These are phyloP conservation scores for Drosophila carrolli DNA, from an alignment of 1,140 invertebrate species.

Conservation along the genomic window DNA sequence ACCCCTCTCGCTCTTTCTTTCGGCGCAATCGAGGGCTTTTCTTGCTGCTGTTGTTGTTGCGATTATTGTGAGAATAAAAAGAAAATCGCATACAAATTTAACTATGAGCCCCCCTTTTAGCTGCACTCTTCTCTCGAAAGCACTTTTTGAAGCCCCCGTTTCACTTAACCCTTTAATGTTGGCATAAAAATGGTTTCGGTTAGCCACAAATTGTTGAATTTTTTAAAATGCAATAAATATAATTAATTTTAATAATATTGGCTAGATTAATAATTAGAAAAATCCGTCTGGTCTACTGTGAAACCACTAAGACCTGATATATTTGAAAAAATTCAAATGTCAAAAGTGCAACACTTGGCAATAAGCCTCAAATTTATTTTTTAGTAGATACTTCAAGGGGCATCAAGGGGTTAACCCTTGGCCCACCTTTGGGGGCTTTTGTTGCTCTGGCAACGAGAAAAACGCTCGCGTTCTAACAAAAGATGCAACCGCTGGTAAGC, in stretches of 20 bases:
- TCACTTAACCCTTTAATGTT: conserved; percentile 2
- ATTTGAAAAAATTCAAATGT: no score
- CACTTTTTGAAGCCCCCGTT: neutral
- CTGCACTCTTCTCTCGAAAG: no score
- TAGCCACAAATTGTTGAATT: no score
- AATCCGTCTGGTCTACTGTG: no score
- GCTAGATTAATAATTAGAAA: no score
- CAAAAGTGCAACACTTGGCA: no score
- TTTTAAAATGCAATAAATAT: no score
- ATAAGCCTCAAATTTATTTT: no score
- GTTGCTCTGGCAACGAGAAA: conserved; percentile 58
- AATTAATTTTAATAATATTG: no score
- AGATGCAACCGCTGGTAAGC: conserved; percentile 67
- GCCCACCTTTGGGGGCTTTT: conserved; percentile 17
- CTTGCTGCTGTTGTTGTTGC: conserved; percentile 38
- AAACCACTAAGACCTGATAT: no score
- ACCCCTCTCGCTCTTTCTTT: neutral
- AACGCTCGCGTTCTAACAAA: conserved; percentile 65
- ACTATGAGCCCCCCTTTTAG: neutral
- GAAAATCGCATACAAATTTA: conserved; percentile 63
- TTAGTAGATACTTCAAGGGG: neutral
- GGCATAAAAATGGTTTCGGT: no score
- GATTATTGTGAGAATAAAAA: conserved; percentile 73
- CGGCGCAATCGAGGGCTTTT: conserved; percentile 30
- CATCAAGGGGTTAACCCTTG: conserved; percentile 3